These are phyloP conservation scores for Crenichthys baileyi DNA, from an alignment of 2,797 vertebrate species.

Conservation along the genomic window DNA sequence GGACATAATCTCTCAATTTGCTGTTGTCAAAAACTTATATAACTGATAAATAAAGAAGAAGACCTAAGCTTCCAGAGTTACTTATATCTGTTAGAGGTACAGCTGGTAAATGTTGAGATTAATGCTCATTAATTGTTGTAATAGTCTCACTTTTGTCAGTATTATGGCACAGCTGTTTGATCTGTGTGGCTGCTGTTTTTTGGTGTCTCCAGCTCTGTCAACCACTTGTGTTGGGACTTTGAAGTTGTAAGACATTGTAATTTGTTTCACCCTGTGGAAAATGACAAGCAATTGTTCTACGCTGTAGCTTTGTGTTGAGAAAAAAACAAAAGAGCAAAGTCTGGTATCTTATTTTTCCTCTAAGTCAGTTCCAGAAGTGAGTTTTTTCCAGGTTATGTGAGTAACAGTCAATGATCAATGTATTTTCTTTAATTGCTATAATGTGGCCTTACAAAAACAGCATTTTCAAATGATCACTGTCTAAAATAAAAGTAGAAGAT, in stretches of 20 bases:
- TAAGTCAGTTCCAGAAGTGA: conserved; percentile 12
- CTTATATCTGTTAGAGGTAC: not conserved
- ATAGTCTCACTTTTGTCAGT: conserved; percentile 16
- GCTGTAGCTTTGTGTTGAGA: conserved; percentile 27
- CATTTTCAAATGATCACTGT: conserved; percentile 25
- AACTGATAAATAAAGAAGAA: not conserved
- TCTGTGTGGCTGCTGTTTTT: conserved; percentile 21
- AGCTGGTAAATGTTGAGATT: not conserved
- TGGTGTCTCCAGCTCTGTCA: conserved; percentile 38
- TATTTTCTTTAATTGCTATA: conserved; percentile 20
- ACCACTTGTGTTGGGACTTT: conserved; percentile 6
- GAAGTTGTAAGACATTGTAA: conserved; percentile 22
- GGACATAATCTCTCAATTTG: not conserved
- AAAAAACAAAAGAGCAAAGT: conserved; percentile 8
- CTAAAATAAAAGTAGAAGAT: conserved; percentile 17
- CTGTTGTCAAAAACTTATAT: conserved; percentile 5
- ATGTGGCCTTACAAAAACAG: conserved; percentile 47
- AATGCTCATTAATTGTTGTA: conserved; percentile 2
- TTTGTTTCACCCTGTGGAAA: conserved; percentile 8
- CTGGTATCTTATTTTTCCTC: conserved; percentile 2
- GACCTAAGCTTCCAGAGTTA: not conserved
- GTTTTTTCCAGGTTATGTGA: conserved; percentile 3
- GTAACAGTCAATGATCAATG: not conserved
- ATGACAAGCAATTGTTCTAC: not conserved
- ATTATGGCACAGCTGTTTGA: conserved; percentile 8